A percentile compares a stretch with the other conserved stretches of the same genome.
Evolutionary conservation across 2,113 vertebrate genomes (phyloP).

Genomic region (Gracilinanus agilis): DNA sequence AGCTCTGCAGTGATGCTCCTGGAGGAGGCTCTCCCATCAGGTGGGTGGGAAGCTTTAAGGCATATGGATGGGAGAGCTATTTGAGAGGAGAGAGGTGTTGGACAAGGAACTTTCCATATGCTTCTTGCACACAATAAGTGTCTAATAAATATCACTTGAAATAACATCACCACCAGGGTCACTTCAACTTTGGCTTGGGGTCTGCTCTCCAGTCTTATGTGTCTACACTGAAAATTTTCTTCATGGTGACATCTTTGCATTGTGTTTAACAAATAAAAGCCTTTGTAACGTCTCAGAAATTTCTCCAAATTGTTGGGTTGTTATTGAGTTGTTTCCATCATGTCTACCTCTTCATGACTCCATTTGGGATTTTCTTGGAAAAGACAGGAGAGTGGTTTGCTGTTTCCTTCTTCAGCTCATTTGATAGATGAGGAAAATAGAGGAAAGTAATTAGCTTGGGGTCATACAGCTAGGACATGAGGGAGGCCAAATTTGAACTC

Average conservation of each 20-base stretch:
- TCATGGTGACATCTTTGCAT: neutral
- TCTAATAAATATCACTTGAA: neutral
- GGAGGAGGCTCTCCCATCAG: neutral
- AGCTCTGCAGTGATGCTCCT: neutral
- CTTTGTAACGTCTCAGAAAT: too few species aligned
- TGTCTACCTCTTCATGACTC: too few species aligned
- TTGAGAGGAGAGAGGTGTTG: neutral
- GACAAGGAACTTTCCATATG: neutral
- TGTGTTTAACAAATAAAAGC: neutral
- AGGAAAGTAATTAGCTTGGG: too few species aligned
- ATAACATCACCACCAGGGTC: neutral
- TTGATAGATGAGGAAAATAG: too few species aligned
- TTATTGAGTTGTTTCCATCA: too few species aligned
- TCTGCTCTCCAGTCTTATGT: neutral
- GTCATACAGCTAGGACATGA: too few species aligned
- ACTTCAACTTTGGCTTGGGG: neutral
- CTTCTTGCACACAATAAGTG: neutral
- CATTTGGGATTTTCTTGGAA: too few species aligned
- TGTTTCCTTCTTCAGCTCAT: too few species aligned
- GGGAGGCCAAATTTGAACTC: too few species aligned
- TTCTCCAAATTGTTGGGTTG: neutral
- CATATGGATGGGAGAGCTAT: neutral
- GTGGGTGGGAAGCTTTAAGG: neutral
- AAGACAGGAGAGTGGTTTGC: too few species aligned
- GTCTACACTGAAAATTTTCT: neutral